phyloP scores from a whole-genome alignment of 2,888 invertebrate genomes.

The Dicyrtomina minuta region DNA sequence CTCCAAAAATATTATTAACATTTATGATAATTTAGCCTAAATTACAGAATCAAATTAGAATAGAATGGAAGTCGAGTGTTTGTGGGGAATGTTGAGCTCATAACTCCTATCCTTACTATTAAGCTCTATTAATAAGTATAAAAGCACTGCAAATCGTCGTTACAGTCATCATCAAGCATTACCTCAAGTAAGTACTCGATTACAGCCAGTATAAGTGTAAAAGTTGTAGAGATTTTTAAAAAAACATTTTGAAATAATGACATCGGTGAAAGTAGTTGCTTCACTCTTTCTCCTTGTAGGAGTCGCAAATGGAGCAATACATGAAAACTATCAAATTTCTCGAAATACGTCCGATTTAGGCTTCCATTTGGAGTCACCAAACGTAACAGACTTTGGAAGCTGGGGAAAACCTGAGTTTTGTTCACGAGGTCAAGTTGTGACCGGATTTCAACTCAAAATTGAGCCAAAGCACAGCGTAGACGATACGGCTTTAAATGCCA shows the following conservation, averaged over 20 bases:
- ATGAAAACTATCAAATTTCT: neutral
- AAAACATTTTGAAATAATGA: neutral
- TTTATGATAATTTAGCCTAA: slow-evolving; percentile 12
- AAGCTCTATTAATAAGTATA: no score
- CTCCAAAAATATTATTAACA: neutral
- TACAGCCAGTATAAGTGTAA: neutral
- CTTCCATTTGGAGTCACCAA: slow-evolving; percentile 33
- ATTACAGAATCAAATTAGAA: slow-evolving; percentile 15
- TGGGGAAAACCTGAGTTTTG: slow-evolving; percentile 31
- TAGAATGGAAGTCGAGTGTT: slow-evolving; percentile 7
- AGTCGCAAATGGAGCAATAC: neutral
- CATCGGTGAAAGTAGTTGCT: neutral
- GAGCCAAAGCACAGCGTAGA: slow-evolving; percentile 34
- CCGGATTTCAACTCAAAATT: slow-evolving; percentile 41
- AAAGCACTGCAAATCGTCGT: no score
- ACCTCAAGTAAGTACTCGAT: no score
- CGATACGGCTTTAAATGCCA: slow-evolving; percentile 44
- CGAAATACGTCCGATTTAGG: slow-evolving; percentile 23
- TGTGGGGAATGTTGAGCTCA: no score
- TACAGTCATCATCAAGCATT: no score
- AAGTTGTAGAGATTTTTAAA: neutral
- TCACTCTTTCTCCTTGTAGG: neutral
- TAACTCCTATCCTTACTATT: no score
- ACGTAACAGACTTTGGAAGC: slow-evolving; percentile 33
- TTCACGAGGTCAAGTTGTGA: slow-evolving; percentile 32